These are phyloP conservation scores for Nomada fabriciana DNA, from an alignment of 2,888 invertebrate genomes.

Conservation along the genomic window DNA sequence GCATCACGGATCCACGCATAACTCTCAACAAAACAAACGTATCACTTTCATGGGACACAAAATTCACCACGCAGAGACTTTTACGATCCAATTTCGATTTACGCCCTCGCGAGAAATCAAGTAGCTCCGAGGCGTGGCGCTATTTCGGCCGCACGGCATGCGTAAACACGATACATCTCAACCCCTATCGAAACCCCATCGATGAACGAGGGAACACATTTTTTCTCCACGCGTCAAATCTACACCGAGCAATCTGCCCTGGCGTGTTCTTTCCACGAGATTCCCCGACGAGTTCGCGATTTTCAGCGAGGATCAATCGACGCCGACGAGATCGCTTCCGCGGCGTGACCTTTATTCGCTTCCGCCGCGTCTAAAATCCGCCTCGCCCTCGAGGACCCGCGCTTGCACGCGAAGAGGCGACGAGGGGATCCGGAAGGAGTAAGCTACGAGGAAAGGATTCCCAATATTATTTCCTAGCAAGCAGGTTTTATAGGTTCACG, in stretches of 20 bases:
- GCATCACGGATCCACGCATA: slow-evolving; percentile 1
- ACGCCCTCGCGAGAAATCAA: slow-evolving; percentile 20
- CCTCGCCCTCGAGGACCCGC: slow-evolving; percentile 41
- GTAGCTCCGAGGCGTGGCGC: neutral
- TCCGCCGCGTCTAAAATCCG: slow-evolving; percentile 50
- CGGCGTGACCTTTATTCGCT: slow-evolving; percentile 61
- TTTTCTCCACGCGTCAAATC: slow-evolving; percentile 16
- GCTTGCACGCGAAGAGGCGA: slow-evolving; percentile 38
- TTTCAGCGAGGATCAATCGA: slow-evolving; percentile 60
- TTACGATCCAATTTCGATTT: slow-evolving; percentile 36
- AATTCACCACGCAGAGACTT: slow-evolving; percentile 10
- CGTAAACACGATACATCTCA: slow-evolving; percentile 20
- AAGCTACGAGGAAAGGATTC: slow-evolving; percentile 54
- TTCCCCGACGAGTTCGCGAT: slow-evolving; percentile 23
- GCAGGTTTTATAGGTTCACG: slow-evolving; percentile 68
- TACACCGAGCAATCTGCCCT: slow-evolving; percentile 37
- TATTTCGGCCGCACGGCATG: neutral
- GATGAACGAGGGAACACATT: slow-evolving; percentile 16
- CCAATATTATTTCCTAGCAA: slow-evolving; percentile 68
- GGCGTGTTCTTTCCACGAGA: slow-evolving; percentile 48
- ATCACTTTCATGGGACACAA: neutral
- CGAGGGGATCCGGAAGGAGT: slow-evolving; percentile 29
- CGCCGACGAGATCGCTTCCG: slow-evolving; percentile 40
- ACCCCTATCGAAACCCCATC: neutral
- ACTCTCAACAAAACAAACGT: slow-evolving; percentile 5